Percentiles rank a stretch among this genome's conserved stretches.
Conservation (phyloP, 1,140 invertebrate genomes). For the Bombus fervidus region DNA sequence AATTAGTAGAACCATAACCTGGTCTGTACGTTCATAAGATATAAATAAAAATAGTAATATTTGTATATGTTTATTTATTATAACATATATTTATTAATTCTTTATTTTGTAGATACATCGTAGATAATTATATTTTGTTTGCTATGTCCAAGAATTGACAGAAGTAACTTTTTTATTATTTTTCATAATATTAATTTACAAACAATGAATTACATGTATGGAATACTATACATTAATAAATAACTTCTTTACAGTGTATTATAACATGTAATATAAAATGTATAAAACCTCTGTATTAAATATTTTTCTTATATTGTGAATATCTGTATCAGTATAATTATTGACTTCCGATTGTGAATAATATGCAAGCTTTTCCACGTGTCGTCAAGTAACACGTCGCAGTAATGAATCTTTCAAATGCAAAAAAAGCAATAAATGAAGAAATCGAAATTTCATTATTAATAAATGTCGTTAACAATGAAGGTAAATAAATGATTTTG, state of each 20-base stretch:
- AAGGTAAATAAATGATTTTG: conserved; percentile 43
- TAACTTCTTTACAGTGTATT: too few species aligned
- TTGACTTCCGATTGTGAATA: background rate
- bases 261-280: too few species aligned
- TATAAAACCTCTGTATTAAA: too few species aligned
- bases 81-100: too few species aligned
- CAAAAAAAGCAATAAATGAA: background rate
- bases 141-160: too few species aligned
- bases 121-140: too few species aligned
- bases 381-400: background rate
- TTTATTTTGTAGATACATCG: too few species aligned
- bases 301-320: background rate
- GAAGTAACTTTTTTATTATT: background rate
- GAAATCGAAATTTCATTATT: conserved; percentile 51
- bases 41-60: background rate
- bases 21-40: background rate
- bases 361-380: background rate
- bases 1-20: background rate
- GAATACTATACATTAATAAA: too few species aligned
- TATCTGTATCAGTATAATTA: background rate
- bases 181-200: background rate
- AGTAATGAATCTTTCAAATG: conserved; percentile 28
- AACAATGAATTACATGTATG: background rate
- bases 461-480: conserved; percentile 40
- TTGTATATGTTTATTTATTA: background rate